Evolutionary conservation across 2,797 vertebrate species (phyloP), one percentile per base, ranked within the genome.

Genomic region (Nothura maculosa): DNA sequence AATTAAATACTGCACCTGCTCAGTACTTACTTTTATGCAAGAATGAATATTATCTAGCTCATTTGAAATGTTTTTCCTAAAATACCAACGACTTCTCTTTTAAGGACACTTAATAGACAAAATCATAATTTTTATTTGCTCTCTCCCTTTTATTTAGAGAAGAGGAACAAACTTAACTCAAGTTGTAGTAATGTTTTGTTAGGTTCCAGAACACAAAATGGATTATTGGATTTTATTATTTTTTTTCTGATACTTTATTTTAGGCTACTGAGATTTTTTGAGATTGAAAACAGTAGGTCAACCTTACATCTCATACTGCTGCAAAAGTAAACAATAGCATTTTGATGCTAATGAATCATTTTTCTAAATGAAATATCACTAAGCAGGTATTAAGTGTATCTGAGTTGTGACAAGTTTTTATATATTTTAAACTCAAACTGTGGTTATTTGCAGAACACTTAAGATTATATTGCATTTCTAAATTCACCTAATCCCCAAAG

Each of bases 1-100:
- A 96, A 96, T 97, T 93, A 96, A 92, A 78, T 60, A 28, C 88
- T 77, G 77, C 94, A 97, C 91, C 93, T 97, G 94, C 75, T 95
- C 73, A 54, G 75, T 87, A 81, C 57, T 94, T 93, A n/a, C n/a
- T n/a, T n/a, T n/a, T n/a, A n/a, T n/a, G n/a, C n/a, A n/a, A n/a
- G n/a, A n/a, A n/a, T n/a, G n/a, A n/a, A n/a, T n/a, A n/a, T n/a
- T n/a, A 90, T n/a, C 70, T 76, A 32, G 7, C 68, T 95, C 25
- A 18, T 62, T 77, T 85, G 16, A 75, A 58, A 43, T 84, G 43
- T 54, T 77, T 96, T 77, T 24, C 55, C 20, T 34, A 47, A 9
- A 57, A 52, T 19, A 81, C 28, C 17, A 11, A 52, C 88, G 75
- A 36, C 21, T 12, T 61, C 22, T 62, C 21, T 76, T 60, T 34